These are phyloP conservation scores for Formica selysi DNA, from an alignment of 1,140 invertebrate genomes.

Conservation along the genomic window DNA sequence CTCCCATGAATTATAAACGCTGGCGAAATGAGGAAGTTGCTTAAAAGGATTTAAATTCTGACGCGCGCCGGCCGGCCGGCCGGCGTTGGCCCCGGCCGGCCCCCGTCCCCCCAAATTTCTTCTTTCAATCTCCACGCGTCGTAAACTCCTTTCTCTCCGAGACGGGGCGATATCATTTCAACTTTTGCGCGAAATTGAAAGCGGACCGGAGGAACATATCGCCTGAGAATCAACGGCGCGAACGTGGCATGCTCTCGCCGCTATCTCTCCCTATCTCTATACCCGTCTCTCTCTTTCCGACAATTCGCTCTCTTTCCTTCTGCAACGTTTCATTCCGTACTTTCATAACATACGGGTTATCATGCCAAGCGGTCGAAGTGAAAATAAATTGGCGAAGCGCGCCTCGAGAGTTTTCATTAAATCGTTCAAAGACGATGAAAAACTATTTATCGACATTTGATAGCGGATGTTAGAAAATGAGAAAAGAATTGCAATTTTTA, in stretches of 20 bases:
- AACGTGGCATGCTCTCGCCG: constrained; percentile 33
- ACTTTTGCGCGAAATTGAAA: constrained; percentile 69
- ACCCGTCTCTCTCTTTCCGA: neutral
- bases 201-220: constrained; percentile 57
- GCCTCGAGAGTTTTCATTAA: constrained; percentile 30
- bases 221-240: constrained; percentile 56
- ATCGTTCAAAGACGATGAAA: neutral
- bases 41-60: constrained; percentile 71
- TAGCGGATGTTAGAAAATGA: neutral
- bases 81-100: neutral
- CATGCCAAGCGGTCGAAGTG: constrained; percentile 51
- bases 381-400: constrained; percentile 48
- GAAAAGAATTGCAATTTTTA: neutral
- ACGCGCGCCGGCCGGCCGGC: constrained; percentile 39
- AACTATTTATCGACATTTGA: constrained; percentile 42
- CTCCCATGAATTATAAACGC: constrained; percentile 71
- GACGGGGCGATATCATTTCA: constrained; percentile 55
- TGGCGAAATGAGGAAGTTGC: constrained; percentile 69
- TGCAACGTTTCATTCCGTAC: constrained; percentile 30
- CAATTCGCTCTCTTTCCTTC: neutral
- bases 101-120: constrained; percentile 55
- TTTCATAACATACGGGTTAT: constrained; percentile 54
- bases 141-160: constrained; percentile 60
- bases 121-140: constrained; percentile 62
- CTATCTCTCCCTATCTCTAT: neutral